Base-by-base conservation (phyloP, 2,888 invertebrate species). In the Lottia gigantea region DNA sequence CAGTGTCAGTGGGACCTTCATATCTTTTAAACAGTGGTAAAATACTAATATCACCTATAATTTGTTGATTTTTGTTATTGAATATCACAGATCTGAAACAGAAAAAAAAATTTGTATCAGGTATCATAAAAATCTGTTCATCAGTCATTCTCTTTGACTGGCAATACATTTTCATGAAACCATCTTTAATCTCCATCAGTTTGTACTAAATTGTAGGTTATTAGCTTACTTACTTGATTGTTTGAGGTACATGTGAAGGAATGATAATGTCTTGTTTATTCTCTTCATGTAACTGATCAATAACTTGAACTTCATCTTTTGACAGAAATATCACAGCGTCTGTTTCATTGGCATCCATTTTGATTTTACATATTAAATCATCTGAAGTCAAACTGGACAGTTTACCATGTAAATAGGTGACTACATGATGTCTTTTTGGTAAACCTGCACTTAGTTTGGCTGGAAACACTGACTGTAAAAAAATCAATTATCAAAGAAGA, bases 401-500 rank as follows among this genome's bases (percentile, higher is more conserved):
- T 66, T 82, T 82, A 4, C 85, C 85, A 76, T 86, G 82, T 15
- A 89, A 78, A 75, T 90, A 90, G 4, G 88, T 79, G 0, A 90
- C 90, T 55, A 89, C 76, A 75, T 89, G 89, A 71, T 90, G 90
- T 11, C 88, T 82, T 64, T 76, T 83, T 23, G 90, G 89, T 19
- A 76, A 74, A 0, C 90, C 90, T 16, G 84, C 72, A 11, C 83
- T 79, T 46, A 90, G 78, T 70, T 84, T 83, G 11, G 88, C 82
- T 19, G 90, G 90, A 76, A 81, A 90, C 15, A 87, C 86, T 15
- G 89, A 89, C 85, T 90, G 85, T 79, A 85, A 86, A 45, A 80
- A 74, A 6, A 31, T 31, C 31, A 31, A 31, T 31, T 4, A 31
- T 31, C 2, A 31, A 31, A 31, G 31, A 31, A 2, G 2, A 31